Base-by-base conservation (phyloP, 1,140 invertebrate species). In the Vanessa atalanta region DNA sequence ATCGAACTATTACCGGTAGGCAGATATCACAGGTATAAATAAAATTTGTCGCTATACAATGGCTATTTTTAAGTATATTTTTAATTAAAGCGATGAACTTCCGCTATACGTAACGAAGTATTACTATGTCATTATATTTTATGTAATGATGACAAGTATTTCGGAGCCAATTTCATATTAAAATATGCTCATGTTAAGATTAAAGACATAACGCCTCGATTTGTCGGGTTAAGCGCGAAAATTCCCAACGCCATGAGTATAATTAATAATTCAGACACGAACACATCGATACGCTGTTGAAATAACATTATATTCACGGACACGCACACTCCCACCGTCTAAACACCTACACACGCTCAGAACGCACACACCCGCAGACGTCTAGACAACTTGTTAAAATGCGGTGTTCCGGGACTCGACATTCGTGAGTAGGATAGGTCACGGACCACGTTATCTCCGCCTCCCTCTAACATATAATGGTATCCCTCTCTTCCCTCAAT, bases 341-440 rank as follows among this genome's bases (percentile, higher is more conserved):
- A 23, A 50, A 66, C 75, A 43, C 73, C 65, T 73, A 75, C 79
- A 83, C 79, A 37, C 76, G 80, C 79, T 76, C 78, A 43, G 37
- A 51, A 65, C 79, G 78, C 89, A 89, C 88, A 90, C 88, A 80
- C 14, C 37, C 73, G 76, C 83, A 70, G 53, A 51, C 83, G 90
- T 92, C 90, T 92, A 91, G 90, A 91, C 90, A 79, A 82, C 83
- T 92, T 89, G 88, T 90, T 90, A 89, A 89, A 89, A 88, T 86
- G 86, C 88, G 83, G 82, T 88, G 88, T 92, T 90, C 89, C 88
- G 88, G 88, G 87, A 85, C 88, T 89, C 90, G 88, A 89, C 89
- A 88, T 92, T 92, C 90, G 87, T 90, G 84, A 90, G 89, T 92
- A 90, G 90, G 90, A 91, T 92, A 92, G 90, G 90, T 92, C 90